phyloP scores from a whole-genome alignment of 2,113 vertebrate species.

The Psittacara wagleri region DNA sequence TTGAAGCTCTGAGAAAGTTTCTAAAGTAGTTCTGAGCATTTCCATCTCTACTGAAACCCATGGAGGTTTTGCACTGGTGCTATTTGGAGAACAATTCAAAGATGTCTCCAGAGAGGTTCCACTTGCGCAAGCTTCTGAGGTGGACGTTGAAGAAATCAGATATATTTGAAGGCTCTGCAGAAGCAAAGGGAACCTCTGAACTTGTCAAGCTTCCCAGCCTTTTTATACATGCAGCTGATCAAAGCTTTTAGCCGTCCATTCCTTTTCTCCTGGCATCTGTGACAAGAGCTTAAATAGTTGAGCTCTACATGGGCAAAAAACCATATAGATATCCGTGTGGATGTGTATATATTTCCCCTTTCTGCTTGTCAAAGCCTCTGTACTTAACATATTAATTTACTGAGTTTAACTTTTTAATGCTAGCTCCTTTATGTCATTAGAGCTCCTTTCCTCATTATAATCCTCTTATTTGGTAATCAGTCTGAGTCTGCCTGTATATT shows the following conservation, averaged over 20 bases:
- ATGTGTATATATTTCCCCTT: not conserved
- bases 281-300: constrained; percentile 56
- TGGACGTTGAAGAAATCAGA: not conserved
- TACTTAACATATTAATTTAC: constrained; percentile 51
- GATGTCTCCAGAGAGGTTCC: not conserved
- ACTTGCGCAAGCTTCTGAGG: not conserved
- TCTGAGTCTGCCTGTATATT: constrained; percentile 28
- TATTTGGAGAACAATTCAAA: constrained; percentile 30
- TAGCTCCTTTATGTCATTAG: constrained; percentile 44
- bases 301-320: not conserved
- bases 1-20: not conserved
- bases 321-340: not conserved
- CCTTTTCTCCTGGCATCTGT: not conserved
- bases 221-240: not conserved
- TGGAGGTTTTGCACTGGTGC: not conserved
- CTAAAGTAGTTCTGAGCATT: not conserved
- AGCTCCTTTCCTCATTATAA: constrained; percentile 24
- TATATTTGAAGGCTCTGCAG: not conserved
- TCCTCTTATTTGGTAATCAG: constrained; percentile 65
- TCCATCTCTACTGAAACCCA: not conserved
- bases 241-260: constrained; percentile 32
- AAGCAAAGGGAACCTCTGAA: constrained; percentile 27
- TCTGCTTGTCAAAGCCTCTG: constrained; percentile 22
- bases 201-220: not conserved
- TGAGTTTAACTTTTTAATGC: constrained; percentile 58